Evolutionary conservation across 2,888 invertebrate genomes (phyloP).

Genomic region (Syritta pipiens): DNA sequence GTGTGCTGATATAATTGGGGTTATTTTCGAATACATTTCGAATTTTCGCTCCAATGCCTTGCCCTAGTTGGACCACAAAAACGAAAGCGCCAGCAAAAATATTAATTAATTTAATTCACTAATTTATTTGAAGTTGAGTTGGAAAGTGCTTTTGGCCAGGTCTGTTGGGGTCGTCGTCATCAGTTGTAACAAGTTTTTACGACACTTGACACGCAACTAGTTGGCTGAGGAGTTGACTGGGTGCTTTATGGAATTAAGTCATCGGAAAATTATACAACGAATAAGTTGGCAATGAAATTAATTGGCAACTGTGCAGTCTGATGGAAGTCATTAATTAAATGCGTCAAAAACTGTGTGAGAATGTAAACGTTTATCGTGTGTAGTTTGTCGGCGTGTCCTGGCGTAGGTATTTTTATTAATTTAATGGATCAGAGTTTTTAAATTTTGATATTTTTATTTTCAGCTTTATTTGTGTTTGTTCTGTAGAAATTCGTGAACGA

Average conservation of each 20-base stretch:
- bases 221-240: neutral
- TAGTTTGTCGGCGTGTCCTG: no score
- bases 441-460: no score
- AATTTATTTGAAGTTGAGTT: neutral
- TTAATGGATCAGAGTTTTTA: no score
- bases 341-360: no score
- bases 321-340: neutral
- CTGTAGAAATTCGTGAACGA: no score
- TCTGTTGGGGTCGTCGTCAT: neutral
- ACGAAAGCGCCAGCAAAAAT: neutral
- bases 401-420: no score
- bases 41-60: neutral
- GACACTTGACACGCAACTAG: neutral
- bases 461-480: no score
- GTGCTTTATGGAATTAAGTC: slow-evolving; percentile 7
- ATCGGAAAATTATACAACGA: neutral
- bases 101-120: slow-evolving; percentile 30
- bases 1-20: slow-evolving; percentile 41
- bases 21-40: slow-evolving; percentile 36
- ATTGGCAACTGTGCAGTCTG: neutral
- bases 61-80: neutral
- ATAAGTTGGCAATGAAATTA: neutral
- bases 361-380: no score
- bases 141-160: neutral
- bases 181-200: slow-evolving; percentile 1